Conservation (phyloP, 2,888 invertebrate genomes). For the Adela reaumurella region DNA sequence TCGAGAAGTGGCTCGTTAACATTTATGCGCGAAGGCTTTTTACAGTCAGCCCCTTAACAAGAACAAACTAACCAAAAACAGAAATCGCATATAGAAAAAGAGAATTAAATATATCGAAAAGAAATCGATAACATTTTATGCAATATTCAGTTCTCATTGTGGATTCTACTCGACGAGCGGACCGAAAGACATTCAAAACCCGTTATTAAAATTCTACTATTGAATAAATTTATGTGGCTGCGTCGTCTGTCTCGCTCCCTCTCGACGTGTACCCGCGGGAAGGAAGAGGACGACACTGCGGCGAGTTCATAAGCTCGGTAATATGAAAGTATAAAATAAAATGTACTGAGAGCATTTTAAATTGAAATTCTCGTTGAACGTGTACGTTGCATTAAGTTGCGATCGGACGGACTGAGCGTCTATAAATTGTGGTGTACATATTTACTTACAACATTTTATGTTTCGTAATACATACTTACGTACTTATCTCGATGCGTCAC, state of each 20-base stretch:
- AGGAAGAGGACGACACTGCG: background rate
- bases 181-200: background rate
- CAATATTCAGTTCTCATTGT: background rate
- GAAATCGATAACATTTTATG: background rate
- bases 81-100: background rate
- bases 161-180: background rate
- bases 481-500: too few relatives aligned
- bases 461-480: too few relatives aligned
- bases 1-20: background rate
- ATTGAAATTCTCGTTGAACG: background rate
- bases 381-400: background rate
- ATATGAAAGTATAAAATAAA: background rate
- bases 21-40: background rate
- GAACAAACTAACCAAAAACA: background rate
- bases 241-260: background rate
- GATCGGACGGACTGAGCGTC: background rate
- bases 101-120: background rate
- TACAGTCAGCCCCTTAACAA: background rate
- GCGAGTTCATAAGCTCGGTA: background rate
- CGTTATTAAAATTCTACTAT: background rate
- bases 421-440: too few relatives aligned
- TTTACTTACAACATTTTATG: too few relatives aligned
- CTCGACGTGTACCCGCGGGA: background rate
- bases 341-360: background rate
- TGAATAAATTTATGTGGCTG: background rate